Evolutionary conservation across 2,797 vertebrate genomes (phyloP), one percentile per base, ranked within the genome.

Genomic region (Neopelma chrysocephalum): DNA sequence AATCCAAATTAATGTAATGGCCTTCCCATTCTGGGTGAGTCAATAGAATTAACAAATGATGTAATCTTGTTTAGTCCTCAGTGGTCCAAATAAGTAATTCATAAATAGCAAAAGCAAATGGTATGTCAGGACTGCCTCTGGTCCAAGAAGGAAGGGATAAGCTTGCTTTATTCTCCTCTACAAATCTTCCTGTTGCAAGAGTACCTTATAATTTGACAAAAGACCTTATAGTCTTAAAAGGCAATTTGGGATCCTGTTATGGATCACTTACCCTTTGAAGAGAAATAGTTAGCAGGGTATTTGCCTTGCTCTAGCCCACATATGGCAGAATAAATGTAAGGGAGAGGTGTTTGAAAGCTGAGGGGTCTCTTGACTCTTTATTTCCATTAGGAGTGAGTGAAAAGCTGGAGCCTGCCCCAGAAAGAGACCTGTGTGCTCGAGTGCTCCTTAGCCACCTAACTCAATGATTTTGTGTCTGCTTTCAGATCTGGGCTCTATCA

Each of bases 1-100:
- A 93, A 89, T 87, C 56, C 81, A 93, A 69, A 85, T 90, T 96
- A 96, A 94, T 93, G 65, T 96, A 97, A 97, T 97, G 93, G 90
- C 43, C n/a, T 88, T 86, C 58, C 31, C 47, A 32, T 95, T 95
- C 87, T 95, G 93, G 90, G 87, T 94, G 94, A 96, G 87, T 96
- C 96, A 96, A 91, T 93, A 83, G 77, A 91, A 96, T 90, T 96
- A 97, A 90, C 75, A 95, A 90, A 91, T 87, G 56, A 18, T 42
- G 12, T 97, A 96, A 97, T 97, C 72, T 96, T 61, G 91, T 97
- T 97, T 96, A 60, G 78, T 93, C 47, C 31, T 87, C 72, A 56
- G 17, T 69, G 48, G 58, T 82, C 92, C 53, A 8, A 61, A 26
- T 43, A 76, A 94, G 54, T 56, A 73, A 56, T 65, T 79, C 75